Conservation (phyloP, 2,797 vertebrate species). For the Moxostoma hubbsi region DNA sequence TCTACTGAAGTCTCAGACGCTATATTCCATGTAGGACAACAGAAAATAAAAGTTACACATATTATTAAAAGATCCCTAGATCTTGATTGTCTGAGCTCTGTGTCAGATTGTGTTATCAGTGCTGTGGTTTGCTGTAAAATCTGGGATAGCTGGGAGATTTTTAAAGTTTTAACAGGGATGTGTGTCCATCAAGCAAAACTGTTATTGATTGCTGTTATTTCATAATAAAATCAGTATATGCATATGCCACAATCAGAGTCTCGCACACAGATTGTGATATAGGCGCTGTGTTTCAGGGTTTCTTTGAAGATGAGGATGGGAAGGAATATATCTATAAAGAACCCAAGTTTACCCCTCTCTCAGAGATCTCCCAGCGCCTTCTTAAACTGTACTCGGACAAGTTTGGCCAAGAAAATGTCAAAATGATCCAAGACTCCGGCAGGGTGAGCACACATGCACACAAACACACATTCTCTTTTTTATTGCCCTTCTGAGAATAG, state of each 20-base stretch:
- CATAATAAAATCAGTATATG: no score
- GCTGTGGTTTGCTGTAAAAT: slow-evolving; percentile 3
- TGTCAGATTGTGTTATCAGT: neutral
- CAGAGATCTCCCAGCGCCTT: slow-evolving; percentile 95
- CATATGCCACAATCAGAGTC: neutral
- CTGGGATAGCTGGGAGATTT: neutral
- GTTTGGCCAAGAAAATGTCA: slow-evolving; percentile 97
- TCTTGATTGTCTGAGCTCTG: neutral
- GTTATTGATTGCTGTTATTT: neutral
- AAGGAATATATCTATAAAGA: slow-evolving; percentile 99
- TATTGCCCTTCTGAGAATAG: no score
- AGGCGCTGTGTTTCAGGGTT: slow-evolving; percentile 79
- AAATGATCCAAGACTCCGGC: slow-evolving; percentile 98
- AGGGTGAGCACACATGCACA: slow-evolving; percentile 76
- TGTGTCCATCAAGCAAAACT: no score
- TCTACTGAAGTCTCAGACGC: slow-evolving; percentile 9
- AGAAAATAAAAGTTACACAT: neutral
- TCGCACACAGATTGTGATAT: neutral
- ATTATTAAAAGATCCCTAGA: neutral
- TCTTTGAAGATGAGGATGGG: slow-evolving; percentile 98
- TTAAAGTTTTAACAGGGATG: neutral
- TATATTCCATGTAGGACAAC: neutral
- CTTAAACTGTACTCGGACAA: slow-evolving; percentile 97
- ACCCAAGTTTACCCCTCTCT: slow-evolving; percentile 95
- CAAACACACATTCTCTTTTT: neutral